Conservation (phyloP, 2,113 vertebrate genomes). For the Dissostichus mawsoni region DNA sequence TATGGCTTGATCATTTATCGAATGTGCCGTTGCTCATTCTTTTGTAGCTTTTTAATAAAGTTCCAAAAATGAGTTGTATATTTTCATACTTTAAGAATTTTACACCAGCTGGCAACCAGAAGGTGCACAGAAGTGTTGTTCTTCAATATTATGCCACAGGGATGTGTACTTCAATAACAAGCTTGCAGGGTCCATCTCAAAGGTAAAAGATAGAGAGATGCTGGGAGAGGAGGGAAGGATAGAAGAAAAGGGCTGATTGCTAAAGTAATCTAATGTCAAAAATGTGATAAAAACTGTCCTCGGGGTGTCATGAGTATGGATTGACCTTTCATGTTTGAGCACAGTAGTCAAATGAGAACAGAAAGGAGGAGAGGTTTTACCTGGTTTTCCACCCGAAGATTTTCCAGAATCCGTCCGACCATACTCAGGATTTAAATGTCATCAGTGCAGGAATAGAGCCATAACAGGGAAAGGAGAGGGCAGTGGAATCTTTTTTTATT, state of each 20-base stretch:
- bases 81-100: background rate
- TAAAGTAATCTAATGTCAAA: conserved; percentile 27
- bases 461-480: conserved; percentile 20
- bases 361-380: conserved; percentile 49
- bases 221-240: conserved; percentile 2
- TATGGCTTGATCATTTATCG: too few species aligned
- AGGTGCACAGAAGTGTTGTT: conserved; percentile 6
- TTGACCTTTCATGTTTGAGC: conserved; percentile 58
- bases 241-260: conserved; percentile 14
- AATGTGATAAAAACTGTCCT: conserved; percentile 25
- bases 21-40: too few species aligned
- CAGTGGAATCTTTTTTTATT: background rate
- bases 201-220: conserved; percentile 7
- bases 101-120: conserved; percentile 8
- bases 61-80: background rate
- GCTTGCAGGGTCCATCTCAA: background rate
- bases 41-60: too few species aligned
- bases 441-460: conserved; percentile 35
- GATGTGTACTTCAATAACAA: background rate
- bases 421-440: conserved; percentile 57
- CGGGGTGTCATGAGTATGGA: conserved; percentile 33
- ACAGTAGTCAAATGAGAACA: conserved; percentile 49
- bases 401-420: conserved; percentile 40
- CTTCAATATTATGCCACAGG: background rate
- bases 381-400: conserved; percentile 50